Conservation (phyloP, 2,113 vertebrate genomes). For the Miniopterus natalensis region DNA sequence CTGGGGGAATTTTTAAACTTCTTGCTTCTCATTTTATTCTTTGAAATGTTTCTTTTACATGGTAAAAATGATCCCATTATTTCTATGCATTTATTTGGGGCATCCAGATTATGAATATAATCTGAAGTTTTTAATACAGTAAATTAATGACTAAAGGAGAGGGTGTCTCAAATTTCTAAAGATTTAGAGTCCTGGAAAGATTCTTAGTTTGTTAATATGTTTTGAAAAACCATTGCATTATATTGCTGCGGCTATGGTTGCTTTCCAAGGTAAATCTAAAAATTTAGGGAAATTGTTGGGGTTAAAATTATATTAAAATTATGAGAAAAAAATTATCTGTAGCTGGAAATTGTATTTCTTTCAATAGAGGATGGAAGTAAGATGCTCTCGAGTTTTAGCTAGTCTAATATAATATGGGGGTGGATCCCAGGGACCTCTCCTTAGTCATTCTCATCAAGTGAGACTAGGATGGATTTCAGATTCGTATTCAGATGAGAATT, state of each 20-base stretch:
- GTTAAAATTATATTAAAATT: slow-evolving; percentile 12
- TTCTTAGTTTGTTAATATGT: neutral
- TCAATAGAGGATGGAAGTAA: neutral
- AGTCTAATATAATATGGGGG: neutral
- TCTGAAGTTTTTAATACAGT: neutral
- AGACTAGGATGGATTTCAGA: neutral
- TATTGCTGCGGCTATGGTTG: neutral
- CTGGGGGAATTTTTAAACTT: slow-evolving; percentile 41
- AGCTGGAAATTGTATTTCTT: neutral
- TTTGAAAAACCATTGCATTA: slow-evolving; percentile 24
- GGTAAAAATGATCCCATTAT: neutral
- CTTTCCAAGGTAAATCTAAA: neutral
- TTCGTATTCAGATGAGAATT: neutral
- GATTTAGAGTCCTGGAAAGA: neutral
- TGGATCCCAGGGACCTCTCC: neutral
- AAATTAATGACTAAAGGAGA: neutral
- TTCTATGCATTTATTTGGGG: neutral
- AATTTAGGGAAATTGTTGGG: neutral
- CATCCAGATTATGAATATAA: neutral
- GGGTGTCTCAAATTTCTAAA: neutral
- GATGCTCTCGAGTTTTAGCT: neutral
- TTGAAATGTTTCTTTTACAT: slow-evolving; percentile 30
- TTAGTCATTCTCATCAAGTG: neutral
- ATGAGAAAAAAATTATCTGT: neutral
- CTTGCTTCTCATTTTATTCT: neutral